Base-by-base conservation (phyloP, 2,113 vertebrate species). In the Cricetomys ansorgei region DNA sequence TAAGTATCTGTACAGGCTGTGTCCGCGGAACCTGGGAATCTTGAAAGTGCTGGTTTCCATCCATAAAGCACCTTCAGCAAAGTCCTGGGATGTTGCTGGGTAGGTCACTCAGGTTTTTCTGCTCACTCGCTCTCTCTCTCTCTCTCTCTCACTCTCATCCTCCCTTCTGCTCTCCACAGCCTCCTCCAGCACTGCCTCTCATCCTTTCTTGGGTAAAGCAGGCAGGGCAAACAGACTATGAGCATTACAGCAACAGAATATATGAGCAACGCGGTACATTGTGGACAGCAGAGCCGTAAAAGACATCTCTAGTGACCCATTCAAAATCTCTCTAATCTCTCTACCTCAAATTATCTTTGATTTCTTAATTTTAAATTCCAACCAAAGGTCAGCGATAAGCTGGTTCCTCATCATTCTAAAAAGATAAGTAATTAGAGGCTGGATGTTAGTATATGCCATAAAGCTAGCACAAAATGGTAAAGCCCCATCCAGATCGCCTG, bases 21-120 rank as follows among this genome's bases (percentile, higher is more conserved):
- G 9, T 16, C 48, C 34, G 40, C 17, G 48, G 70, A 64, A 23
- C 1, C 31, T 48, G n/a, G 1, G 40, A 5, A 13, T 5, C 59
- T 34, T 7, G 43, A 37, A 23, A 27, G 11, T 12, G 7, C 31
- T 50, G 37, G 1, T 1, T 1, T 29, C 37, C 16, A 34, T 0
- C 10, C 73, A 21, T 3, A 3, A 55, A 53, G n/a, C 76, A 16
- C 37, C 31, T 5, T 29, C 9, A n/a, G 3, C 70, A 65, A 16
- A 64, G 62, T 11, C 25, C 9, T 5, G 4, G 5, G 8, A 45
- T 1, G 2, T 0, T 31, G 21, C 25, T 29, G 0, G 1, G 15
- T 57, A n/a, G 37, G 1, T 25, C 50, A 11, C 9, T 8, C 65
- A 34, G 11, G 27, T 29, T 62, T 29, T 45, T 21, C 81, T 34